phyloP scores from a whole-genome alignment of 1,140 invertebrate species.

The Trichomalopsis sarcophagae region DNA sequence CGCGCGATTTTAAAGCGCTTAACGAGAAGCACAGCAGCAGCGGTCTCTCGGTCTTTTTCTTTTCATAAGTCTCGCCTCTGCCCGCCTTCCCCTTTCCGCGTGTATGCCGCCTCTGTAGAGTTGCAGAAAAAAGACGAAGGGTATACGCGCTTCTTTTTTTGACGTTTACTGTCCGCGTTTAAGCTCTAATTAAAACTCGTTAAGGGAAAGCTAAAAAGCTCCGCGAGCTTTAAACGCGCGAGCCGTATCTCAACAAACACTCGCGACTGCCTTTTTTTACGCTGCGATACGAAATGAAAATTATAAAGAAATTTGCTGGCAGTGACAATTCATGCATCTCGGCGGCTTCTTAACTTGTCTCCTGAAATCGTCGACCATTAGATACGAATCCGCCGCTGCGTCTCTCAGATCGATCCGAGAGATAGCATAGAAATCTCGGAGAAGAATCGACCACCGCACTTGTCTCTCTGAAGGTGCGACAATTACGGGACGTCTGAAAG shows the following conservation, averaged over 20 bases:
- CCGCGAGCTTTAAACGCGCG: conserved; percentile 55
- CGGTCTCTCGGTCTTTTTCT: conserved; percentile 25
- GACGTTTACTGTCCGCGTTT: conserved; percentile 27
- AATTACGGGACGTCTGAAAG: conserved; percentile 62
- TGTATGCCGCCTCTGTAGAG: not conserved
- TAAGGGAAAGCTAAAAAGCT: conserved; percentile 32
- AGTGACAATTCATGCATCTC: not conserved
- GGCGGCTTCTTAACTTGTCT: not conserved
- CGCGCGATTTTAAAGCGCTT: conserved; percentile 51
- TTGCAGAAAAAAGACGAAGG: conserved; percentile 39
- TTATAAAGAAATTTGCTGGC: not conserved
- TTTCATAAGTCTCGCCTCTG: conserved; percentile 39
- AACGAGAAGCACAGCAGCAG: conserved; percentile 35
- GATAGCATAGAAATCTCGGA: not conserved
- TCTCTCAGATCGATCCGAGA: not conserved
- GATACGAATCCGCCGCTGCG: not conserved
- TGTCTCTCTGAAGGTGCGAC: conserved; percentile 50
- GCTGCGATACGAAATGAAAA: not conserved
- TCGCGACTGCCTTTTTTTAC: not conserved
- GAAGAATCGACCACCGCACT: not conserved
- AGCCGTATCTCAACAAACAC: not conserved
- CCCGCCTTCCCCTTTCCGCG: conserved; percentile 26
- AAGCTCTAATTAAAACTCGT: conserved; percentile 43
- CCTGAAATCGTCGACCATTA: conserved; percentile 23
- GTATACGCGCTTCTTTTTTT: conserved; percentile 32